Conservation (phyloP, 2,113 vertebrate genomes). For the Syngnathus scovelli region DNA sequence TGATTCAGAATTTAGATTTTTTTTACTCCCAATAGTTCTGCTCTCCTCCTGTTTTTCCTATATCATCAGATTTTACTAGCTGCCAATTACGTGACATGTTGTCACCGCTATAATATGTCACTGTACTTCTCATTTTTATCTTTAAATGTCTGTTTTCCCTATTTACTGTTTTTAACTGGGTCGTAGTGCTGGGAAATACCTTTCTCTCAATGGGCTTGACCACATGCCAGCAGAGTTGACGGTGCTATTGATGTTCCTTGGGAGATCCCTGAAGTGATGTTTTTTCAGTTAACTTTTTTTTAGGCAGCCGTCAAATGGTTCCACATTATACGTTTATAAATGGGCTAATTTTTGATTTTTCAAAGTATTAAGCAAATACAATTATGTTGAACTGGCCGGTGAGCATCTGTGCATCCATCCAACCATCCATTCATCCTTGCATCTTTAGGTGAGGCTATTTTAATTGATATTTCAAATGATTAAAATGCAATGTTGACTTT, state of each 20-base stretch:
- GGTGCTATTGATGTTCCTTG: neutral
- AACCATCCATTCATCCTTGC: neutral
- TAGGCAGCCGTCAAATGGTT: neutral
- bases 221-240: neutral
- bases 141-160: constrained; percentile 5
- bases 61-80: neutral
- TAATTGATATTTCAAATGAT: neutral
- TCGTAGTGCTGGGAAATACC: constrained; percentile 3
- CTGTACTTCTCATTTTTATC: neutral
- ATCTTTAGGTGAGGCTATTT: too few relatives aligned
- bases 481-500: neutral
- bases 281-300: constrained; percentile 10
- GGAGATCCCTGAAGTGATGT: neutral
- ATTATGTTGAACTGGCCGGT: neutral
- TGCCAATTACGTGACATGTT: constrained; percentile 11
- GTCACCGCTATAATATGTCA: constrained; percentile 8
- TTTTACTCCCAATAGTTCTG: neutral
- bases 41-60: constrained; percentile 1
- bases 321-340: neutral
- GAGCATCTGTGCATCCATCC: neutral
- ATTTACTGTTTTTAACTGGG: neutral
- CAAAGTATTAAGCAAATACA: neutral
- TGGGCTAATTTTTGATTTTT: too few relatives aligned
- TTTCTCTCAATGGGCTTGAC: neutral
- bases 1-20: neutral